phyloP scores from a whole-genome alignment of 1,140 invertebrate species.

The Aphelenchoides fujianensis region DNA sequence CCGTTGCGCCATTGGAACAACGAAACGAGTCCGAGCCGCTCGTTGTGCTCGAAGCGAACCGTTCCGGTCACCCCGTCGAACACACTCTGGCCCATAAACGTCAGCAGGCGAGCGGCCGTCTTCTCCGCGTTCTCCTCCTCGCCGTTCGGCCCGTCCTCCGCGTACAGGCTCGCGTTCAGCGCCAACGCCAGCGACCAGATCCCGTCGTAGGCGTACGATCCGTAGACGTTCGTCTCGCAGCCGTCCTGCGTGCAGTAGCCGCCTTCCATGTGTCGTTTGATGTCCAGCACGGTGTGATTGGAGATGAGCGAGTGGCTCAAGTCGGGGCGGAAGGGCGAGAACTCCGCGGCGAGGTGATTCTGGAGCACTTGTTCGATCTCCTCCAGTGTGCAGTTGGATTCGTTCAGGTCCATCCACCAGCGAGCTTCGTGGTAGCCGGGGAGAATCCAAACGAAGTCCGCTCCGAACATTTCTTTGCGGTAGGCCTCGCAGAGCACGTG shows the following conservation, averaged over 20 bases:
- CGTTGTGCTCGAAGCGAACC: constrained; percentile 89
- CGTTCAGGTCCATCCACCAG: constrained; percentile 70
- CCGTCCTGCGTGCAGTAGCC: constrained; percentile 15
- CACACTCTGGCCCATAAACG: neutral
- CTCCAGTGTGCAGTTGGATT: constrained; percentile 61
- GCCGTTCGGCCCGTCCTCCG: constrained; percentile 19
- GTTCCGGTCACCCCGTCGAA: constrained; percentile 69
- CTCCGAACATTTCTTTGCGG: constrained; percentile 72
- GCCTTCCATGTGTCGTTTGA: neutral
- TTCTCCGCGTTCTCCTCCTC: constrained; percentile 1
- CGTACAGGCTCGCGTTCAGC: constrained; percentile 41
- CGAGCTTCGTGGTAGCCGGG: constrained; percentile 73
- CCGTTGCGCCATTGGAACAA: constrained; percentile 76
- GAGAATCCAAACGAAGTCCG: constrained; percentile 93
- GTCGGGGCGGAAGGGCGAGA: constrained; percentile 73
- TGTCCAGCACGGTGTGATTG: constrained; percentile 7
- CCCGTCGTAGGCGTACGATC: constrained; percentile 58
- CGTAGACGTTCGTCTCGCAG: constrained; percentile 35
- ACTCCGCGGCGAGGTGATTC: constrained; percentile 82
- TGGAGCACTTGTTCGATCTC: constrained; percentile 73
- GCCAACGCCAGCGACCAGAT: constrained; percentile 58
- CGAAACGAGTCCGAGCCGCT: constrained; percentile 85
- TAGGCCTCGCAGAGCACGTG: constrained; percentile 84
- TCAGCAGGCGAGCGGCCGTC: constrained; percentile 25
- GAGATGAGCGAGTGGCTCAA: neutral